Percentiles rank a stretch among this genome's conserved stretches.
Evolutionary conservation across 2,113 vertebrate species (phyloP).

Genomic region (Fukomys damarensis): DNA sequence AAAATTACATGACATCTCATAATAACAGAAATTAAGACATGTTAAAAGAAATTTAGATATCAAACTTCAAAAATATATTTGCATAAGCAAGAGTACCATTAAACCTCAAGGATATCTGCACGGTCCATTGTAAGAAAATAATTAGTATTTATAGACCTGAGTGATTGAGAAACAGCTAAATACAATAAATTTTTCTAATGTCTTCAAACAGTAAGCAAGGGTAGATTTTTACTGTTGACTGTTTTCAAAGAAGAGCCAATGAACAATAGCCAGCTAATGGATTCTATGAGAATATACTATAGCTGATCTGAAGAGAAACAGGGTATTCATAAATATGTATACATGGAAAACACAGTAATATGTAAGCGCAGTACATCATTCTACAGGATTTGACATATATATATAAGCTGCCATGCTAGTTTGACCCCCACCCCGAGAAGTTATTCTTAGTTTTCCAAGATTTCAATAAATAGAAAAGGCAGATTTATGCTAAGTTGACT

Average conservation of each 20-base stretch:
- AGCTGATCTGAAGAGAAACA: conserved; percentile 15
- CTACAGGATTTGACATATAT: neutral
- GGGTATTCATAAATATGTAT: neutral
- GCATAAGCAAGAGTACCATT: conserved; percentile 43
- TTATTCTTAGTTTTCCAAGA: conserved; percentile 44
- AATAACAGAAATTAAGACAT: conserved; percentile 25
- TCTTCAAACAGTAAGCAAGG: neutral
- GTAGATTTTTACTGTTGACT: conserved; percentile 46
- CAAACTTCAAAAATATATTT: conserved; percentile 16
- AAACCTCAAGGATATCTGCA: conserved; percentile 23
- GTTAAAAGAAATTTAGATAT: neutral
- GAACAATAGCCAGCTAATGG: conserved; percentile 19
- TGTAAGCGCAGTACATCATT: neutral
- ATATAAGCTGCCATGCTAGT: neutral
- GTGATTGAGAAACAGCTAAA: conserved; percentile 13
- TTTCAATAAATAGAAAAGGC: conserved; percentile 55
- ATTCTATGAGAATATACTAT: conserved; percentile 4
- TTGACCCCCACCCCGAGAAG: neutral
- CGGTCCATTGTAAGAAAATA: conserved; percentile 17
- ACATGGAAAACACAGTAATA: neutral
- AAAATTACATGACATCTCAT: neutral
- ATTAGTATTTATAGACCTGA: neutral
- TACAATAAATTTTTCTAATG: neutral
- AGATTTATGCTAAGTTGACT: conserved; percentile 3
- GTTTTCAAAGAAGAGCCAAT: neutral